These are phyloP conservation scores for Porites evermanni DNA, from an alignment of 92 coral and sea anemone genomes.

Conservation along the genomic window DNA sequence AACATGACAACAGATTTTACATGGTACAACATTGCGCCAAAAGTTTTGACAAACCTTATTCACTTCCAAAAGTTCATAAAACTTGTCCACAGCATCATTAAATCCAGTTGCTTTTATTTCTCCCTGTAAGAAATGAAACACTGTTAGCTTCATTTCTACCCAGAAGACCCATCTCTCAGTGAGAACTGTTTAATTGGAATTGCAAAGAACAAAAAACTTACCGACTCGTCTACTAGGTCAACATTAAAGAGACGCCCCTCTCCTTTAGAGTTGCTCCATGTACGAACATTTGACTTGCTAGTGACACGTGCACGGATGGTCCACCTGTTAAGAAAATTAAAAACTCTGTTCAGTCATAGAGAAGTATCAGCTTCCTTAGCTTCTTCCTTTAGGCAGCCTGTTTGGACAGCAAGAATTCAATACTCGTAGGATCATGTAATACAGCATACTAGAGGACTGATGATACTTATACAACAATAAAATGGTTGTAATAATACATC, in stretches of 20 bases:
- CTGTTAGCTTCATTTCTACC: not conserved
- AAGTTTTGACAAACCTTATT: conserved; percentile 73
- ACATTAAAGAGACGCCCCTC: conserved; percentile 93
- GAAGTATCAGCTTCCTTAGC: no score
- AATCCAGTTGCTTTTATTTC: conserved; percentile 97
- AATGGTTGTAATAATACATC: no score
- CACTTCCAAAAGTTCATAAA: conserved; percentile 81
- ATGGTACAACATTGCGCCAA: no score
- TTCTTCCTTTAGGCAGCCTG: no score
- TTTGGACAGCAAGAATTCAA: no score
- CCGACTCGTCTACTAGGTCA: conserved; percentile 96
- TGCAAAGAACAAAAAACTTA: conserved; percentile 38
- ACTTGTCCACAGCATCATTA: conserved; percentile 92
- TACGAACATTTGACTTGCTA: conserved; percentile 79
- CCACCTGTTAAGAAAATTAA: conserved; percentile 69
- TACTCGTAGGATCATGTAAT: no score
- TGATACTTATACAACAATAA: no score
- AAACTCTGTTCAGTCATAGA: no score
- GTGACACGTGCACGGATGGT: conserved; percentile 95
- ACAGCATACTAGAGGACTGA: no score
- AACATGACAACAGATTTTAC: no score
- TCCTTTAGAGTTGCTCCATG: conserved; percentile 94
- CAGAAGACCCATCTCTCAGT: not conserved
- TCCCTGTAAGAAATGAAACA: conserved; percentile 56
- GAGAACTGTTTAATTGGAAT: not conserved